Conservation (phyloP, 1,140 invertebrate species). For the Saccostrea glomerata region DNA sequence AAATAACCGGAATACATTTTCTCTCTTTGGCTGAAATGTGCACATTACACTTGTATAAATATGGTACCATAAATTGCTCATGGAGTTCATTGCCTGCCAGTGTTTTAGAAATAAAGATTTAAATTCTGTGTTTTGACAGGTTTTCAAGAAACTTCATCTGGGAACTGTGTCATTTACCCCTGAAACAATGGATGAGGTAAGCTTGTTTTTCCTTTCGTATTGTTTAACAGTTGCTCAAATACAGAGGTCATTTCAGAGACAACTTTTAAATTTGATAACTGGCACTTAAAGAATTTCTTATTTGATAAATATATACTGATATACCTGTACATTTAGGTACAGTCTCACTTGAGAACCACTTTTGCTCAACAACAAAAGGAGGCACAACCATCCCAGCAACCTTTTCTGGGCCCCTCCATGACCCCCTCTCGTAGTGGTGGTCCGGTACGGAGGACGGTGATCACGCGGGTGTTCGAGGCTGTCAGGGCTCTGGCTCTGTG, state of each 20-base stretch:
- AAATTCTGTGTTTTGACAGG: slow-evolving; percentile 66
- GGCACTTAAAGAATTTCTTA: no score
- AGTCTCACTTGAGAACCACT: slow-evolving; percentile 71
- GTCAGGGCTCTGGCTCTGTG: slow-evolving; percentile 97
- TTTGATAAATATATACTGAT: no score
- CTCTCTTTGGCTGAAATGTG: neutral
- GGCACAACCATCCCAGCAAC: slow-evolving; percentile 46
- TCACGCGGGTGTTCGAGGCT: slow-evolving; percentile 91
- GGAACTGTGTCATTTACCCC: slow-evolving; percentile 89
- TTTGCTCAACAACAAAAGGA: slow-evolving; percentile 63
- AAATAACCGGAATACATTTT: neutral
- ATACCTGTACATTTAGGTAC: neutral
- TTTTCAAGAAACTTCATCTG: slow-evolving; percentile 95
- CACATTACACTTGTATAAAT: neutral
- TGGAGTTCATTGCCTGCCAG: neutral
- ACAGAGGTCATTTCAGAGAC: no score
- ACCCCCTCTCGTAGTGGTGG: slow-evolving; percentile 62
- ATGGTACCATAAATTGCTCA: neutral
- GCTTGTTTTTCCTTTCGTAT: neutral
- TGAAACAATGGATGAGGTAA: slow-evolving; percentile 92
- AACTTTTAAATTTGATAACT: no score
- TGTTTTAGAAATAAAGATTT: neutral
- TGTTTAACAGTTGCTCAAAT: no score
- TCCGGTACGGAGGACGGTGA: slow-evolving; percentile 81
- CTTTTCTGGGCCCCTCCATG: slow-evolving; percentile 50